phyloP scores from a whole-genome alignment of 2,888 invertebrate genomes.

The Piscicola geometra region DNA sequence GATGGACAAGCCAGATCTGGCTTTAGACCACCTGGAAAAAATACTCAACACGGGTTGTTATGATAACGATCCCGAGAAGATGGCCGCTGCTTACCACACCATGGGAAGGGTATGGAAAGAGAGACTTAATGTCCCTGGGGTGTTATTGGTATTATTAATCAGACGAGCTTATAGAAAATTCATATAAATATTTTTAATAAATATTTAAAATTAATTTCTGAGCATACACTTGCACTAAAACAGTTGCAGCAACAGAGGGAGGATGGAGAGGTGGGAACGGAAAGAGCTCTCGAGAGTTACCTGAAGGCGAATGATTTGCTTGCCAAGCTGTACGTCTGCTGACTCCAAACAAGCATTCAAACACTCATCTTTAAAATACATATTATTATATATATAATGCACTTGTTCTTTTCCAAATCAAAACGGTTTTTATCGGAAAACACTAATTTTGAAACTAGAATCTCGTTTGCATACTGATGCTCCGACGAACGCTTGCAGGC shows the following conservation, averaged over 20 bases:
- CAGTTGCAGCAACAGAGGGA: background rate
- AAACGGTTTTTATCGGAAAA: too few species aligned
- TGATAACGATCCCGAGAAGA: slow-evolving; percentile 5
- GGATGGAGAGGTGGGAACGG: background rate
- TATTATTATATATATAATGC: background rate
- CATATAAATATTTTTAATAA: too few species aligned
- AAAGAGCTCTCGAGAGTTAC: slow-evolving; percentile 3
- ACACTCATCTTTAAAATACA: background rate
- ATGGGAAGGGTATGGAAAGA: background rate
- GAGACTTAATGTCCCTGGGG: too few species aligned
- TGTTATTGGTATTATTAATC: too few species aligned
- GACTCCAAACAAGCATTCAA: background rate
- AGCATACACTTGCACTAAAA: too few species aligned
- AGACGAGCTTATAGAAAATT: too few species aligned
- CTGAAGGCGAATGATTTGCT: background rate
- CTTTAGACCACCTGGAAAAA: background rate
- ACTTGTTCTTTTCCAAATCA: background rate
- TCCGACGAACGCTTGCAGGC: too few species aligned
- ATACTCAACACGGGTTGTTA: background rate
- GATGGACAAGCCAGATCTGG: slow-evolving; percentile 1
- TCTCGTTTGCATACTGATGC: too few species aligned
- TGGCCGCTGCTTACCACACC: background rate
- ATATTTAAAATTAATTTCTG: too few species aligned
- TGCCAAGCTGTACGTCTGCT: background rate
- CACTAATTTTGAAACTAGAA: too few species aligned